Conservation (phyloP, 2,113 vertebrate genomes). For the Corythaeola cristata region DNA sequence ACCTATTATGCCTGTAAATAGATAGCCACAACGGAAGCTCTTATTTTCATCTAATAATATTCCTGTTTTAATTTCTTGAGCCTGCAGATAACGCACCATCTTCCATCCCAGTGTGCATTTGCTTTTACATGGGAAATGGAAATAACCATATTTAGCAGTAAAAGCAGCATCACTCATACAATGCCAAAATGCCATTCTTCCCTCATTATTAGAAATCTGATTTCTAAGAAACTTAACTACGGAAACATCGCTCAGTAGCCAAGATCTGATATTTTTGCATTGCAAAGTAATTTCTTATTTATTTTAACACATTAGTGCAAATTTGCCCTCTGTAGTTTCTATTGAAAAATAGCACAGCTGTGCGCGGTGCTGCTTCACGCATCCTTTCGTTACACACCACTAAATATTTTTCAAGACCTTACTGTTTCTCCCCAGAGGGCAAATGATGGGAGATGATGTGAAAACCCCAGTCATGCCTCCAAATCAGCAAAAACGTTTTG, state of each 20-base stretch:
- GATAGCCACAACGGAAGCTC: not conserved
- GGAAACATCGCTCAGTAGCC: not conserved
- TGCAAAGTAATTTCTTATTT: not conserved
- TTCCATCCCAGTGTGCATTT: not conserved
- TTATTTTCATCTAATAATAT: not conserved
- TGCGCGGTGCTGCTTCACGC: not conserved
- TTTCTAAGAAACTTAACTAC: not conserved
- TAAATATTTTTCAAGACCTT: not conserved
- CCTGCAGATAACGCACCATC: not conserved
- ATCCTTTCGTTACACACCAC: no score
- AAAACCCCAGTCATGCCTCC: not conserved
- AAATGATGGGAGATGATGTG: not conserved
- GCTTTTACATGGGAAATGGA: not conserved
- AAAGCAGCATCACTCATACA: not conserved
- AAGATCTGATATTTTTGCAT: not conserved
- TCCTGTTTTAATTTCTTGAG: not conserved
- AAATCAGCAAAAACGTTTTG: not conserved
- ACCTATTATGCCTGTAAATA: not conserved
- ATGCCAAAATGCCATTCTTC: not conserved
- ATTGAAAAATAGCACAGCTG: rapidly evolving
- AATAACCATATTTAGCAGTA: not conserved
- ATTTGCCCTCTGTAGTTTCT: not conserved
- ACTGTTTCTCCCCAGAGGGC: not conserved
- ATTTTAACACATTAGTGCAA: not conserved
- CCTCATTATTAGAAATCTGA: not conserved